Evolutionary conservation across 2,888 invertebrate genomes (phyloP).

Genomic region (Brenthis daphne): DNA sequence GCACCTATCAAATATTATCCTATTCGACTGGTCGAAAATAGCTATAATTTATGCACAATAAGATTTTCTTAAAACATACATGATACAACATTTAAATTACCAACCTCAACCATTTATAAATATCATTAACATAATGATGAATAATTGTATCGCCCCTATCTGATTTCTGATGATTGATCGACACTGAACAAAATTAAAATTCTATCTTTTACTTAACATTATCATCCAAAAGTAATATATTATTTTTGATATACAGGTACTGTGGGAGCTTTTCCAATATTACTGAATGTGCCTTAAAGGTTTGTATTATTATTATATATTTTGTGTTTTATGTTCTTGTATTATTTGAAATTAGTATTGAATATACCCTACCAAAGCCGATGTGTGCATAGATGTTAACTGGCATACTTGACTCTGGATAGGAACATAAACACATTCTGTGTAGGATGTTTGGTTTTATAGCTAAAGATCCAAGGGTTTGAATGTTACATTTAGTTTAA

Average conservation of each 20-base stretch:
- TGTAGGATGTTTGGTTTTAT: slow-evolving; percentile 59
- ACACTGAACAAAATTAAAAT: background rate
- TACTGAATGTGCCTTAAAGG: too few relatives aligned
- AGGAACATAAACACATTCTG: slow-evolving; percentile 77
- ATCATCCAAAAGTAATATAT: background rate
- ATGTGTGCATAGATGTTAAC: slow-evolving; percentile 60
- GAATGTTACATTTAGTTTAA: slow-evolving; percentile 28
- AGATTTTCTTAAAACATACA: too few relatives aligned
- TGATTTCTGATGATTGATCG: slow-evolving; percentile 20
- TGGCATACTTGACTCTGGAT: slow-evolving; percentile 76
- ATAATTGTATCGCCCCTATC: slow-evolving; percentile 22
- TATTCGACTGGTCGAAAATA: too few relatives aligned
- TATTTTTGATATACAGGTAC: too few relatives aligned
- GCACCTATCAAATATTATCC: too few relatives aligned
- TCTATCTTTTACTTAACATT: background rate
- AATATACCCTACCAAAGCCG: slow-evolving; percentile 78
- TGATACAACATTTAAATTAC: too few relatives aligned
- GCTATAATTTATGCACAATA: too few relatives aligned
- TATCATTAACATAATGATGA: background rate
- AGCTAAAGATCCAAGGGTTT: slow-evolving; percentile 46
- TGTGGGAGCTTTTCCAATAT: too few relatives aligned
- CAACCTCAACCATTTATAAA: background rate
- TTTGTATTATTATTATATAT: too few relatives aligned
- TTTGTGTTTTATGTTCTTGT: background rate
- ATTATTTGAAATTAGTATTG: background rate